phyloP scores from a whole-genome alignment of 2,888 invertebrate species.

The Ypsolopha sequella region DNA sequence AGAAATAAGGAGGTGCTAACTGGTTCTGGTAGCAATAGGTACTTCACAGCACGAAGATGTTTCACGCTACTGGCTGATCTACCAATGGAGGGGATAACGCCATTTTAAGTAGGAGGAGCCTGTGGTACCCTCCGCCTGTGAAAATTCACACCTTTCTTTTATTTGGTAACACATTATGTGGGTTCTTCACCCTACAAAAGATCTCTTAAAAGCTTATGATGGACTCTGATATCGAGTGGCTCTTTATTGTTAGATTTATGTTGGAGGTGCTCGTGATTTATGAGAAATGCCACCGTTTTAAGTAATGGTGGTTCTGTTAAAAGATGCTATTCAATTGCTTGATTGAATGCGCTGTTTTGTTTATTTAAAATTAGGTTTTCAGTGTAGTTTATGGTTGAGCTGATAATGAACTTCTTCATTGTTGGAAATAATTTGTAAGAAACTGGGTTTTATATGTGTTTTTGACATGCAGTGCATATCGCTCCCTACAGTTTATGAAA shows the following conservation, averaged over 20 bases:
- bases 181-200: conserved; percentile 62
- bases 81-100: conserved; percentile 51
- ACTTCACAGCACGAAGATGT: conserved; percentile 40
- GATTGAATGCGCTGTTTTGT: too few relatives aligned
- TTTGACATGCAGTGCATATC: too few relatives aligned
- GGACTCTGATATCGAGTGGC: conserved; percentile 53
- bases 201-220: conserved; percentile 64
- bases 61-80: conserved; percentile 50
- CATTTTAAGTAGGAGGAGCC: conserved; percentile 64
- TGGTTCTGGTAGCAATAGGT: conserved; percentile 47
- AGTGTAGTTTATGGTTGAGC: too few relatives aligned
- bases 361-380: too few relatives aligned
- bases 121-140: conserved; percentile 42
- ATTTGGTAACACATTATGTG: conserved; percentile 68
- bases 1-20: conserved; percentile 61
- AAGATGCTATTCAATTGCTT: not conserved
- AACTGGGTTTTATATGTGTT: too few relatives aligned
- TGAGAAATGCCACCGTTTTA: conserved; percentile 12
- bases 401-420: too few relatives aligned
- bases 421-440: too few relatives aligned
- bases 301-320: not conserved
- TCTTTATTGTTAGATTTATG: conserved; percentile 60
- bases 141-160: conserved; percentile 71
- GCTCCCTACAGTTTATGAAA: too few relatives aligned
- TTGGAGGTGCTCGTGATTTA: conserved; percentile 55